Evolutionary conservation across 1,140 invertebrate genomes (phyloP).

Genomic region (Sesamia nonagrioides): DNA sequence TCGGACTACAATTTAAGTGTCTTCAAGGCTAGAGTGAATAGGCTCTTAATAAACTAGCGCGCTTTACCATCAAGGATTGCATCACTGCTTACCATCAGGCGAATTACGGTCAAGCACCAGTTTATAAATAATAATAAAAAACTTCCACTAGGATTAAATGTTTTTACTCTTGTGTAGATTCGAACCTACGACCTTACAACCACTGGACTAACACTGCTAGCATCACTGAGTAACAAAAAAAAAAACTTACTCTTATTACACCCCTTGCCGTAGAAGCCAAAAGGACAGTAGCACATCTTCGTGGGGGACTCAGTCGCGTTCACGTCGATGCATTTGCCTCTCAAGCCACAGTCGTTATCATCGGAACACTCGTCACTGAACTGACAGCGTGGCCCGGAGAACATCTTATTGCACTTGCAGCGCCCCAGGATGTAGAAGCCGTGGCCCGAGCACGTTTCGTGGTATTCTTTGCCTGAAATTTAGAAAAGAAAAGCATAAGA

Average conservation of each 20-base stretch:
- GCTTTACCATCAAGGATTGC: too few species aligned
- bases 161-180: too few species aligned
- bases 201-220: too few species aligned
- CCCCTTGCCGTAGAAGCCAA: conserved; percentile 94
- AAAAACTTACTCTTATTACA: conserved; percentile 92
- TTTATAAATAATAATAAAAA: too few species aligned
- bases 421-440: conserved; percentile 92
- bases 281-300: conserved; percentile 96
- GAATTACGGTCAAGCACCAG: too few species aligned
- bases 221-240: too few species aligned
- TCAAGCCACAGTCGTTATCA: conserved; percentile 94
- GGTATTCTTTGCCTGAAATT: conserved; percentile 90
- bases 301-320: conserved; percentile 93
- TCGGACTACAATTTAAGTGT: too few species aligned
- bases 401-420: conserved; percentile 94
- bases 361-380: conserved; percentile 94
- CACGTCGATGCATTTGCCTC: conserved; percentile 94
- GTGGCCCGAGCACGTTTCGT: conserved; percentile 94
- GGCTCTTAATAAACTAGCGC: too few species aligned
- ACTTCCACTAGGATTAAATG: too few species aligned
- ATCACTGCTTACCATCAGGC: too few species aligned
- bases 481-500: neutral
- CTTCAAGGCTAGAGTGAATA: too few species aligned
- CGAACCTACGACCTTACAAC: too few species aligned
- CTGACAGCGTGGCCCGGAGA: conserved; percentile 94